Conservation (phyloP, 2,113 vertebrate genomes). For the Etheostoma cragini region DNA sequence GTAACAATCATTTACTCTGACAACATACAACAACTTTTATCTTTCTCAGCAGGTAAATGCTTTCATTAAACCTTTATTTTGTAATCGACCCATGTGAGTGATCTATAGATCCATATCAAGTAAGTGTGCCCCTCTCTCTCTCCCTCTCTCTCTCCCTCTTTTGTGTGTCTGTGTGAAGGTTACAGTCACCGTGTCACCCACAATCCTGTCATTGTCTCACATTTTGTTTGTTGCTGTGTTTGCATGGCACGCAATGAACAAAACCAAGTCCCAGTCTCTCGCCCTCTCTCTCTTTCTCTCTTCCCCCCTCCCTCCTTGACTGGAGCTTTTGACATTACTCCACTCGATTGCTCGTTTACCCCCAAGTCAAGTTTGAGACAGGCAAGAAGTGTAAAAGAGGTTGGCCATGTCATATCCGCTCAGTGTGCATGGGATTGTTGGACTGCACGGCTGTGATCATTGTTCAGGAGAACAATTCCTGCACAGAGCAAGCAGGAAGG, state of each 20-base stretch:
- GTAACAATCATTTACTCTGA: neutral
- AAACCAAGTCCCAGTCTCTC: constrained; percentile 8
- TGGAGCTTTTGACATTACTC: constrained; percentile 77
- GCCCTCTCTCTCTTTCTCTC: neutral
- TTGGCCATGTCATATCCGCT: constrained; percentile 69
- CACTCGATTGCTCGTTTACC: constrained; percentile 76
- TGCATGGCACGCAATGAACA: constrained; percentile 52
- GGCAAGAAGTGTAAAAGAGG: constrained; percentile 73
- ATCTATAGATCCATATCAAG: constrained; percentile 56
- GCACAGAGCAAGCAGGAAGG: constrained; percentile 49
- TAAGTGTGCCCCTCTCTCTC: neutral
- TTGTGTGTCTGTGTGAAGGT: constrained; percentile 26
- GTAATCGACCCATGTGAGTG: constrained; percentile 48
- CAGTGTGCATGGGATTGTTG: constrained; percentile 59
- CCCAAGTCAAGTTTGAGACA: constrained; percentile 75
- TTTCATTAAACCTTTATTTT: constrained; percentile 54
- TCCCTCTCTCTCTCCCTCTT: neutral
- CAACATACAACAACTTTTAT: neutral
- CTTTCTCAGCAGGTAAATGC: constrained; percentile 28
- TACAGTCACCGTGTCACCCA: constrained; percentile 43
- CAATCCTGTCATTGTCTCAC: constrained; percentile 59
- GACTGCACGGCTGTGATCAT: constrained; percentile 54
- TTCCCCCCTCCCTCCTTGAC: constrained; percentile 42
- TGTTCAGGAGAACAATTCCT: constrained; percentile 64
- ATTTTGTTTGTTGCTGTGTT: constrained; percentile 50